Evolutionary conservation across 1,140 invertebrate genomes (phyloP).

Genomic region (Drosophila micromelanica): DNA sequence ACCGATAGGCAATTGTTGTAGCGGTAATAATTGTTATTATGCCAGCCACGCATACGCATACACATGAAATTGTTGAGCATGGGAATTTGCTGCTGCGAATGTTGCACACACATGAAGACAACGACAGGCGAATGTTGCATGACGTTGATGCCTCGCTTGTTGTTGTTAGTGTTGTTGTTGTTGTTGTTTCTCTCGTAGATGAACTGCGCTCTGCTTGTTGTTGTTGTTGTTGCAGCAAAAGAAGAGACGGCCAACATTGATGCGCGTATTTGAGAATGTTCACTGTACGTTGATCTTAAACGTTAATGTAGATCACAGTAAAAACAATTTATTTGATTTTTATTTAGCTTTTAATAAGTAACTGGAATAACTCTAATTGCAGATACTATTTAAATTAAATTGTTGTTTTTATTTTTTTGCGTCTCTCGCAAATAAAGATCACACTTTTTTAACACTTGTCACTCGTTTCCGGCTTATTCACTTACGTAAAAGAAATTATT

Average conservation of each 20-base stretch:
- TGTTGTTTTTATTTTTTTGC: slow-evolving; percentile 35
- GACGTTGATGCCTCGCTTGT: slow-evolving; percentile 54
- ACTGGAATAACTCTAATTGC: slow-evolving; percentile 62
- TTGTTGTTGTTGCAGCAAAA: slow-evolving; percentile 36
- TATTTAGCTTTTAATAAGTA: slow-evolving; percentile 7
- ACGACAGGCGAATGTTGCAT: slow-evolving; percentile 74
- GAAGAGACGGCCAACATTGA: slow-evolving; percentile 57
- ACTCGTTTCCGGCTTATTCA: slow-evolving; percentile 36
- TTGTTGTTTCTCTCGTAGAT: slow-evolving; percentile 12
- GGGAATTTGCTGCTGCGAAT: slow-evolving; percentile 75
- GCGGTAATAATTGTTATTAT: slow-evolving; percentile 26
- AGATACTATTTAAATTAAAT: slow-evolving; percentile 46
- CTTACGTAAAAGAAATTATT: slow-evolving; percentile 53
- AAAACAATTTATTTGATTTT: neutral
- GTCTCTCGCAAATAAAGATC: slow-evolving; percentile 54
- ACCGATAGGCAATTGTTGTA: slow-evolving; percentile 31
- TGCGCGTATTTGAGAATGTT: neutral
- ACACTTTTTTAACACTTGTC: slow-evolving; percentile 22
- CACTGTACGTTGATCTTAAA: slow-evolving; percentile 1
- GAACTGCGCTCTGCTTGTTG: slow-evolving; percentile 19
- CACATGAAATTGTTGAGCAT: slow-evolving; percentile 71
- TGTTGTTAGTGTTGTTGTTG: neutral
- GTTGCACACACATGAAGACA: slow-evolving; percentile 74
- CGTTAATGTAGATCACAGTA: neutral
- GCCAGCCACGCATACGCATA: slow-evolving; percentile 78